phyloP scores from a whole-genome alignment of 1,140 invertebrate species.

The Drosophila hydei region DNA sequence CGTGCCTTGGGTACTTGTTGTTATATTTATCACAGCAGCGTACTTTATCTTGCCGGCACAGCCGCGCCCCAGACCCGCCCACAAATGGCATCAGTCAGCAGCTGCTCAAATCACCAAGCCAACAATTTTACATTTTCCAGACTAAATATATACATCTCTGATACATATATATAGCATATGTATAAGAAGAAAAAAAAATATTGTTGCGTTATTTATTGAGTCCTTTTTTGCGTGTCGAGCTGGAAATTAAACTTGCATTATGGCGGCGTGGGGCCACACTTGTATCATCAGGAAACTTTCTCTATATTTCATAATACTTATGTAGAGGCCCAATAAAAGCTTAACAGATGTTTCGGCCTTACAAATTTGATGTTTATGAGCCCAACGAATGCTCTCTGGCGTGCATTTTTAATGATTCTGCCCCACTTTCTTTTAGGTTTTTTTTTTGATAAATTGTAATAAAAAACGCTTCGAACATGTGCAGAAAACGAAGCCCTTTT shows the following conservation, averaged over 20 bases:
- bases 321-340: slow-evolving; percentile 58
- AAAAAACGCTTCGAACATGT: slow-evolving; percentile 53
- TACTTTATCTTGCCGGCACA: slow-evolving; percentile 75
- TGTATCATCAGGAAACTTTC: slow-evolving; percentile 33
- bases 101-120: slow-evolving; percentile 58
- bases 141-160: slow-evolving; percentile 22
- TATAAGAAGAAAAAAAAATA: slow-evolving; percentile 32
- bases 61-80: slow-evolving; percentile 33
- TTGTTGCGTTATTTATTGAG: slow-evolving; percentile 66
- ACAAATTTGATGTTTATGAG: slow-evolving; percentile 68
- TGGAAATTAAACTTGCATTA: slow-evolving; percentile 79
- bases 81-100: slow-evolving; percentile 67
- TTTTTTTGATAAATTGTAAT: slow-evolving; percentile 59
- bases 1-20: slow-evolving; percentile 80
- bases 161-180: slow-evolving; percentile 36
- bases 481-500: slow-evolving; percentile 27
- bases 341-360: slow-evolving; percentile 59
- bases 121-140: slow-evolving; percentile 69
- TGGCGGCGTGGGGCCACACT: slow-evolving; percentile 41
- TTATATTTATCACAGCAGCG: slow-evolving; percentile 78
- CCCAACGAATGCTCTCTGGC: slow-evolving; percentile 43
- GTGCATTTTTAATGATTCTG: slow-evolving; percentile 65
- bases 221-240: slow-evolving; percentile 41
- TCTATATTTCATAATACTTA: slow-evolving; percentile 26
- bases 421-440: slow-evolving; percentile 2